These are phyloP conservation scores for Sphaeridia pumilis DNA, from an alignment of 2,888 invertebrate genomes.

Conservation along the genomic window DNA sequence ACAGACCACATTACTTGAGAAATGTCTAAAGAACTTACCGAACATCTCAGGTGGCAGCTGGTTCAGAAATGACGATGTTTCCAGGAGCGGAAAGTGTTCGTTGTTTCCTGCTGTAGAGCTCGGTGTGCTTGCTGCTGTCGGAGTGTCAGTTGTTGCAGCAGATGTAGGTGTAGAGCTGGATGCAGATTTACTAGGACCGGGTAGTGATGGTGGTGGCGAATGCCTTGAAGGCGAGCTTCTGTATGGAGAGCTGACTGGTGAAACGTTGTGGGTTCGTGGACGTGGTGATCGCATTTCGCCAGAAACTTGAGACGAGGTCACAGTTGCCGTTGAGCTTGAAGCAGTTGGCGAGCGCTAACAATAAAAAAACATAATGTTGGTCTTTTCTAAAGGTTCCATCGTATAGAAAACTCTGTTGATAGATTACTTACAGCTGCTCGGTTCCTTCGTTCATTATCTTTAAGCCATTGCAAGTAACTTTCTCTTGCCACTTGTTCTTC, in stretches of 20 bases:
- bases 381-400: neutral
- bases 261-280: conserved; percentile 28
- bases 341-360: conserved; percentile 33
- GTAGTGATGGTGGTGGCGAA: conserved; percentile 33
- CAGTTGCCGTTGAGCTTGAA: conserved; percentile 33
- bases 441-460: conserved; percentile 51
- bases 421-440: conserved; percentile 40
- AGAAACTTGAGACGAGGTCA: conserved; percentile 25
- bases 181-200: conserved; percentile 34
- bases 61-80: conserved; percentile 43
- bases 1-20: neutral
- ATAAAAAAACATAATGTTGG: neutral
- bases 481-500: conserved; percentile 77
- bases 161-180: conserved; percentile 17
- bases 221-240: conserved; percentile 29
- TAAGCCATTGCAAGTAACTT: conserved; percentile 68
- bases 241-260: conserved; percentile 30
- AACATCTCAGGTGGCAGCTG: conserved; percentile 44
- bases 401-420: neutral
- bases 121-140: conserved; percentile 12
- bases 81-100: conserved; percentile 40
- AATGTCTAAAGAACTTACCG: conserved; percentile 38
- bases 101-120: conserved; percentile 9
- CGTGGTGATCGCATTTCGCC: conserved; percentile 33
- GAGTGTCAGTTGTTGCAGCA: conserved; percentile 5